Percentiles rank a stretch among this genome's conserved stretches.
Evolutionary conservation across 2,888 invertebrate genomes (phyloP).

Genomic region (Volucella inflata): DNA sequence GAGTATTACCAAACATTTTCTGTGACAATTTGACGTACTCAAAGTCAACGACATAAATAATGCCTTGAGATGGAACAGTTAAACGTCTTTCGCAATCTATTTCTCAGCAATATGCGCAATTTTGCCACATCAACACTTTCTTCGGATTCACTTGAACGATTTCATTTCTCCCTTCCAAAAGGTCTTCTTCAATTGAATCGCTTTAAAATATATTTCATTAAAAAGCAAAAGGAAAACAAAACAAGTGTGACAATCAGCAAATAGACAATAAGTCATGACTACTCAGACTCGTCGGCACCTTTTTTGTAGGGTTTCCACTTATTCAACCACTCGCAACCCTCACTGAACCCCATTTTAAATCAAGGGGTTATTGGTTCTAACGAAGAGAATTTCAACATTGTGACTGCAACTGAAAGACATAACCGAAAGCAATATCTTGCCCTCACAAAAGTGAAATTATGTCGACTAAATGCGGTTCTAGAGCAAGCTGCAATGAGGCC

Average conservation of each 20-base stretch:
- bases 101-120: slow-evolving; percentile 2
- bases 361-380: too few relatives aligned
- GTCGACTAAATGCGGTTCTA: slow-evolving; percentile 44
- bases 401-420: slow-evolving; percentile 5
- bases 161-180: not conserved
- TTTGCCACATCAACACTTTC: not conserved
- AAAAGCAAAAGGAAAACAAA: slow-evolving; percentile 21
- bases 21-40: too few relatives aligned
- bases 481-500: slow-evolving; percentile 9
- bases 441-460: slow-evolving; percentile 42
- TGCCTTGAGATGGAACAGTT: too few relatives aligned
- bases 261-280: slow-evolving; percentile 44
- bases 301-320: too few relatives aligned
- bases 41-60: too few relatives aligned
- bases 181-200: too few relatives aligned
- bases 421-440: slow-evolving; percentile 15
- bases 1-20: too few relatives aligned
- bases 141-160: not conserved
- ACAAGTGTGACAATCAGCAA: slow-evolving; percentile 42
- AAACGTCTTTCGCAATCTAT: not conserved
- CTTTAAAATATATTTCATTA: too few relatives aligned
- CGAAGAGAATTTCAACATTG: slow-evolving; percentile 1
- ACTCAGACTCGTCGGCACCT: slow-evolving; percentile 1
- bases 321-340: too few relatives aligned
- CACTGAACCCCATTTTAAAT: too few relatives aligned